Evolutionary conservation across 2,113 vertebrate species (phyloP).

Genomic region (Eulemur macaco): DNA sequence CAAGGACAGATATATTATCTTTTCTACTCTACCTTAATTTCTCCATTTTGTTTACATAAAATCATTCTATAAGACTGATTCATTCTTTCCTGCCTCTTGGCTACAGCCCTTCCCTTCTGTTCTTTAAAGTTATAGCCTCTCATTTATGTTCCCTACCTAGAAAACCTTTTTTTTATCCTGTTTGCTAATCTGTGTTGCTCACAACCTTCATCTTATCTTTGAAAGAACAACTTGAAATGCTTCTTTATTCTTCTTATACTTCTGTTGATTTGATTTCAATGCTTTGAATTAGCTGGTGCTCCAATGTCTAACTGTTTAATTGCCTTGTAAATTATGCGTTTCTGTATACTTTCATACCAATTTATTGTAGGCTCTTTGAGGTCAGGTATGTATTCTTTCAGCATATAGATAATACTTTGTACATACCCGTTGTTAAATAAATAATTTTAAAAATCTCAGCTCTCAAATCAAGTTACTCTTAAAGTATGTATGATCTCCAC

Average conservation of each 20-base stretch:
- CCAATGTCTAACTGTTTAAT: not conserved
- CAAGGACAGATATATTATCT: not conserved
- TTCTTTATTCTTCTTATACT: not conserved
- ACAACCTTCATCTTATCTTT: not conserved
- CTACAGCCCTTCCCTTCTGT: not conserved
- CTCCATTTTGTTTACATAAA: not conserved
- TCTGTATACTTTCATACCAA: not conserved
- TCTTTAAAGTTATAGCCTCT: not conserved
- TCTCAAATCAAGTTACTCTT: not conserved
- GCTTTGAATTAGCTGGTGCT: conserved; percentile 40
- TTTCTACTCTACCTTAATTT: not conserved
- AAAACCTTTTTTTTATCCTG: not conserved
- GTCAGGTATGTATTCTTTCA: not conserved
- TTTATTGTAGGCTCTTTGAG: not conserved
- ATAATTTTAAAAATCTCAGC: conserved; percentile 30
- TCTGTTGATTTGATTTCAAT: not conserved
- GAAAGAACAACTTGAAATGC: not conserved
- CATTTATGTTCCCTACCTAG: not conserved
- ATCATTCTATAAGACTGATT: not conserved
- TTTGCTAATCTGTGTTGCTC: not conserved
- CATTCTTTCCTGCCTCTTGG: not conserved
- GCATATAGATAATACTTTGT: not conserved
- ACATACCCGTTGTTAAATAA: conserved; percentile 6
- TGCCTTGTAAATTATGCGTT: not conserved
- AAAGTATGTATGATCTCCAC: not conserved